Base-by-base conservation (phyloP, 2,113 vertebrate genomes). In the Cariama cristata region DNA sequence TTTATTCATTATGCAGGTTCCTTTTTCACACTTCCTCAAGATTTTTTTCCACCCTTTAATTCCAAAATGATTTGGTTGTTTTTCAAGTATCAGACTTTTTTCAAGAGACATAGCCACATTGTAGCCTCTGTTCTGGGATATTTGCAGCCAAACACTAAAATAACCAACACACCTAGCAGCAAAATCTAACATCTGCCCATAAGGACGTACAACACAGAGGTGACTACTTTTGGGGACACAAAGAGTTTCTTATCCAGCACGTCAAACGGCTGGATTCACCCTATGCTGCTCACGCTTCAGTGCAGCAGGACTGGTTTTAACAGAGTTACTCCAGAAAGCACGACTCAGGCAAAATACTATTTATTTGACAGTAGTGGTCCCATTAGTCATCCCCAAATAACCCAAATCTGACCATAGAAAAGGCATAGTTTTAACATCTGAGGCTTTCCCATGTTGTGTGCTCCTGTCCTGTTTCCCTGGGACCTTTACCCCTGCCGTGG, bases 81-180 rank as follows among this genome's bases (percentile, higher is more conserved):
- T 76, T 93, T 53, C 47, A 73, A 76, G 14, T 6, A 28, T 90
- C 33, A 32, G 52, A 9, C 6, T 13, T 33, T 24, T 56, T 47
- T 66, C 32, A 38, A 14, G 50, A 69, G 47, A 28, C 30, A 42
- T 30, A 92, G 21, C 26, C 60, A 32, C 0, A 0, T 4, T 50
- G 45, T 22, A 53, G 23, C 14, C 24, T 79, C 21, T 62, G 11
- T 67, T 59, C 63, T 79, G 64, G 68, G 23, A 5, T 74, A 38
- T 82, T 94, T 87, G 60, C 53, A 92, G 67, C 16, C 67, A 87
- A 95, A 79, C n/a, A 23, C 52, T 49, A 42, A 58, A 92, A 72
- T 8, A 79, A 42, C 4, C 12, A 79, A 35, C 33, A 55, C 6
- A 66, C 11, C 32, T 45, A 50, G n/a, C 15, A 89, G 60, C 17